These are phyloP conservation scores for Molorchus minor DNA, from an alignment of 2,888 invertebrate genomes.

Conservation along the genomic window DNA sequence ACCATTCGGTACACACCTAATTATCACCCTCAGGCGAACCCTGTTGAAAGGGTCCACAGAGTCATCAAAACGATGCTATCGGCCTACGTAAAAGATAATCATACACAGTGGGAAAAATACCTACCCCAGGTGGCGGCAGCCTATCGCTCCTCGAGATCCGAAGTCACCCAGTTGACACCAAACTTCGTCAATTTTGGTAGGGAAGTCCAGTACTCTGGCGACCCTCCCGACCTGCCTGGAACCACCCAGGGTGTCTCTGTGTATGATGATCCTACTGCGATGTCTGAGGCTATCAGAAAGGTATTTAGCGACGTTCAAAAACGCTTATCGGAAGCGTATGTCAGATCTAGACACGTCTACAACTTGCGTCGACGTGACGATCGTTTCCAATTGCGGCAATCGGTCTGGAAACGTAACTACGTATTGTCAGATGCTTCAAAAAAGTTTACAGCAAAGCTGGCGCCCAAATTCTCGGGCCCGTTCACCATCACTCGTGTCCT, in stretches of 20 bases:
- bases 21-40: slow-evolving; percentile 52
- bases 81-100: background rate
- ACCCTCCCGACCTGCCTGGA: background rate
- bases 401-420: slow-evolving; percentile 20
- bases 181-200: background rate
- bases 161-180: background rate
- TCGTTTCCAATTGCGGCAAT: slow-evolving; percentile 6
- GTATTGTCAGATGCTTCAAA: slow-evolving; percentile 16
- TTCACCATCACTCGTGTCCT: too few relatives aligned
- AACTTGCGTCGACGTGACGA: slow-evolving; percentile 17
- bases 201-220: background rate
- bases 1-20: too few relatives aligned
- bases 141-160: background rate
- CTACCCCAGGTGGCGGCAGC: background rate
- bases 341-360: background rate
- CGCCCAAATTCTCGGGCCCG: too few relatives aligned
- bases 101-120: background rate
- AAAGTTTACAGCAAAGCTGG: slow-evolving; percentile 12
- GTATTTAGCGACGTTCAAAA: slow-evolving; percentile 8
- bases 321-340: slow-evolving; percentile 10
- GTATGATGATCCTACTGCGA: background rate
- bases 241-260: background rate
- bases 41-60: slow-evolving; percentile 50
- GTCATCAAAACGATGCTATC: slow-evolving; percentile 46
- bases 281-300: background rate